Percentiles rank a stretch among this genome's conserved stretches.
phyloP scores from a whole-genome alignment of 2,113 vertebrate species.

The Cairina moschata region DNA sequence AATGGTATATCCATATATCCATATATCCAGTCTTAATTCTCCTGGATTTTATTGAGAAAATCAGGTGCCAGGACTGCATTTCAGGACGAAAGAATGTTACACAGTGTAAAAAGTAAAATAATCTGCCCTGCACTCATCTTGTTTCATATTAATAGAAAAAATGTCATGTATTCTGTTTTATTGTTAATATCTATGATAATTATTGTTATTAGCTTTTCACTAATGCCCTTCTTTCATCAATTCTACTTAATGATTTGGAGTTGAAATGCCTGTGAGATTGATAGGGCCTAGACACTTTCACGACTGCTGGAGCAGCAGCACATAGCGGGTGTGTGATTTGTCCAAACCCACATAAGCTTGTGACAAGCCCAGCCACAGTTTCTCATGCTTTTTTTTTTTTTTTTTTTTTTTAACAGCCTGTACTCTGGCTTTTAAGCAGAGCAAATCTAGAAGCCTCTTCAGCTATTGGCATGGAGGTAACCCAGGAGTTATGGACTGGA shows the following conservation, averaged over 20 bases:
- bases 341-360: rapidly evolving
- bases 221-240: not conserved
- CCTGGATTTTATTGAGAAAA: constrained; percentile 21
- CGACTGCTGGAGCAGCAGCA: not conserved
- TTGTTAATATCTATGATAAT: not conserved
- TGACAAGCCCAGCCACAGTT: not conserved
- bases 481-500: not conserved
- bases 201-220: not conserved
- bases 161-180: not conserved
- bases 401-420: not conserved
- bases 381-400: not conserved
- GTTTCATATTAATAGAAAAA: not conserved
- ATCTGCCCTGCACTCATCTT: not conserved
- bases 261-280: not conserved
- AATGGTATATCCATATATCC: not conserved
- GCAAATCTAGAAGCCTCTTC: not conserved
- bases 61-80: not conserved
- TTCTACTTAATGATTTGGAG: not conserved
- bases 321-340: not conserved
- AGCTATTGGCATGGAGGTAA: not conserved
- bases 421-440: not conserved
- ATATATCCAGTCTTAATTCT: not conserved
- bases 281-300: not conserved
- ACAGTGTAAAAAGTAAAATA: not conserved
- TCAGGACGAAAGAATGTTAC: not conserved